Base-by-base conservation (phyloP, 2,888 invertebrate species). In the Idaea straminata region DNA sequence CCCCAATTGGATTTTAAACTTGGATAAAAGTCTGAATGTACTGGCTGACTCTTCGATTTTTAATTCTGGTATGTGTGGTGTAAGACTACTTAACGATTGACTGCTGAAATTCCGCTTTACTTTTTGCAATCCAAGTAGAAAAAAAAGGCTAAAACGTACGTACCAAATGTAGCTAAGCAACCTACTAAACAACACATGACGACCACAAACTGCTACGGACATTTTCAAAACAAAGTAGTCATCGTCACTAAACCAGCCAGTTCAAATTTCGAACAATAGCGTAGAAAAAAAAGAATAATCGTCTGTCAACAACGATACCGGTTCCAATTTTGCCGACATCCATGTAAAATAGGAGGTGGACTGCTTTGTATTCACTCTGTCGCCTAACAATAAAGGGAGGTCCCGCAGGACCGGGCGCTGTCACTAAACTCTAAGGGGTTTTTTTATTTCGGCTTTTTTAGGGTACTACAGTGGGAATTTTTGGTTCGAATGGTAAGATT, bases 341-440 rank as follows among this genome's bases (percentile, higher is more conserved):
- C 59, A 63, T 59, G 66, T 64, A 62, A 64, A 64, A 64, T 68
- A 70, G 70, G 72, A 67, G 66, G 61, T 10, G 16, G 16, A 16
- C 76, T 77, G 81, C 77, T 87, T 85, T 81, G 85, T 87, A 85
- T 85, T 84, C 82, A 76, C 77, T 74, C 75, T 69, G 73, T 72
- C 74, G 71, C 67, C 69, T 74, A 71, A 80, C 83, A 82, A 84
- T 83, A 83, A 84, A 83, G 78, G 77, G 72, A 71, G 68, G 77
- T 78, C 81, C 76, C 77, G 66, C 74, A 75, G 80, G 78, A 73
- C 70, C 66, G 73, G 70, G 73, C 73, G 75, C 83, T 81, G 87
- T 84, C 84, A 83, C 85, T 82, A 82, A 85, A 87, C 85, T 84
- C 83, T 79, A 84, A 82, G 83, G 78, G 74, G 73, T 78, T 78